A percentile compares a stretch with the other conserved stretches of the same genome.
phyloP scores from a whole-genome alignment of 2,113 vertebrate species.

The Syrmaticus mikado region DNA sequence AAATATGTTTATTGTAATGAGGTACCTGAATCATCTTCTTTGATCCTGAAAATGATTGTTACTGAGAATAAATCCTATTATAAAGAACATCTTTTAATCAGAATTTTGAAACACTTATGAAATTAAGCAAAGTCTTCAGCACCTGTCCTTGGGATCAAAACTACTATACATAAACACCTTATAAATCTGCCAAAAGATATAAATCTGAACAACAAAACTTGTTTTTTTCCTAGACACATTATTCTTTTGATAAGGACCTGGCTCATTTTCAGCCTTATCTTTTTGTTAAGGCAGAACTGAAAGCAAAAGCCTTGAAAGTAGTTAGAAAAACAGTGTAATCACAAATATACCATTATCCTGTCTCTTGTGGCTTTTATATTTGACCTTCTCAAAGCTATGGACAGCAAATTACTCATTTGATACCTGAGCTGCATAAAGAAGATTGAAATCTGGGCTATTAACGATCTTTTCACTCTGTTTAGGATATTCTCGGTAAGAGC shows the following conservation, averaged over 20 bases:
- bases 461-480: constrained; percentile 78
- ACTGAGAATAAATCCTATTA: neutral
- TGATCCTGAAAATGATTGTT: neutral
- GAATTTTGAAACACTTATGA: constrained; percentile 48
- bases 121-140: constrained; percentile 70
- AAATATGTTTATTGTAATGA: neutral
- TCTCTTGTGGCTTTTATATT: constrained; percentile 78
- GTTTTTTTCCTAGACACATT: constrained; percentile 66
- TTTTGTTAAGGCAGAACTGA: constrained; percentile 78
- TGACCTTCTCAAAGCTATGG: constrained; percentile 74
- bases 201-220: constrained; percentile 60
- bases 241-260: constrained; percentile 77
- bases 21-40: neutral
- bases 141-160: constrained; percentile 67
- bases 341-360: constrained; percentile 77
- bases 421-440: constrained; percentile 77
- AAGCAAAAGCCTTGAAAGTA: constrained; percentile 80
- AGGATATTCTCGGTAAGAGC: constrained; percentile 62
- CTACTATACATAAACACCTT: constrained; percentile 24
- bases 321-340: constrained; percentile 81
- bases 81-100: constrained; percentile 49
- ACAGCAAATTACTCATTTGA: constrained; percentile 80
- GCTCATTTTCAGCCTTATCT: constrained; percentile 75
- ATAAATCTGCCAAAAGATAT: constrained; percentile 68
- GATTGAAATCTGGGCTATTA: constrained; percentile 79